phyloP scores from a whole-genome alignment of 1,140 invertebrate species.

The Parapsyche elsis region DNA sequence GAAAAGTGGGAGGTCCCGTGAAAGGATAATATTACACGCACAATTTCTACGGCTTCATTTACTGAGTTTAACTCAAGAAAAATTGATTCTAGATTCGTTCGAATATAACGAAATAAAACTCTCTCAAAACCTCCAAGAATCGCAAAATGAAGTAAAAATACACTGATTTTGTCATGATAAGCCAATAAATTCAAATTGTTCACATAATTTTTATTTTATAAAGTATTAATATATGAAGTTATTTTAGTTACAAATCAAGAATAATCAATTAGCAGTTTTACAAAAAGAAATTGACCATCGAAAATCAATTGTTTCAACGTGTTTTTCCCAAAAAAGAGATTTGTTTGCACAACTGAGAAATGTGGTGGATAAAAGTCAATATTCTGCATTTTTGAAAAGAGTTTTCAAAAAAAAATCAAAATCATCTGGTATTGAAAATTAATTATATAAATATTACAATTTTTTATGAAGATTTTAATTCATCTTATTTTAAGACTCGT shows the following conservation, averaged over 20 bases:
- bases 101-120: constrained; percentile 78
- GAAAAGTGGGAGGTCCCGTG: constrained; percentile 71
- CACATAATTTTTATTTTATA: too few species aligned
- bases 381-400: constrained; percentile 23
- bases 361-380: constrained; percentile 31
- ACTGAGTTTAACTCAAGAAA: constrained; percentile 82
- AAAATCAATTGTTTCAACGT: background rate
- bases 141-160: constrained; percentile 68
- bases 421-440: background rate
- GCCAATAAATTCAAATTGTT: background rate
- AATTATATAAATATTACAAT: background rate
- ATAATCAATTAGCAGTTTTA: background rate
- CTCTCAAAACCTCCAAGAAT: constrained; percentile 70
- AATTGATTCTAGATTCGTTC: constrained; percentile 80
- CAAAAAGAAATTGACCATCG: constrained; percentile 7
- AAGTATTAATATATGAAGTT: background rate
- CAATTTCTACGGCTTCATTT: constrained; percentile 75
- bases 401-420: constrained; percentile 31
- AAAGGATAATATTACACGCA: constrained; percentile 72
- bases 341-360: background rate
- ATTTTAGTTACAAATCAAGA: background rate
- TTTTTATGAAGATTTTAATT: constrained; percentile 26
- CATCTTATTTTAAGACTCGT: constrained; percentile 58
- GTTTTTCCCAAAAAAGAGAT: background rate
- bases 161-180: constrained; percentile 1